Base-by-base conservation (phyloP, 1,140 invertebrate genomes). In the Atta texana region DNA sequence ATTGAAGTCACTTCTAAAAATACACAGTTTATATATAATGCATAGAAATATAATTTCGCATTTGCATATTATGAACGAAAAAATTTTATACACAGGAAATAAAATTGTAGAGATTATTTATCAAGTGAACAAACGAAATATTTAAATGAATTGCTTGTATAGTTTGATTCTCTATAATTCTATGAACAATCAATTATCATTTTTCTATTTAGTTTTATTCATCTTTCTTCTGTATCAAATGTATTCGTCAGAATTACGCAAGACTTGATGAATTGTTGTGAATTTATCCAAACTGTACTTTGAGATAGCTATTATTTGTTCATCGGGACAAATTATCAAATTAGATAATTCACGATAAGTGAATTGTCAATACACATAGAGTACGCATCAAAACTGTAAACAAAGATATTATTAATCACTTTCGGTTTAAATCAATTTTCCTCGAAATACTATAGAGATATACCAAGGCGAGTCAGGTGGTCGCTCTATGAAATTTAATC, bases 401-500 rank as follows among this genome's bases (percentile, higher is more conserved):
- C 1, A 44, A 10, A 44, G 39, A n/a, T 10, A 44, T 63, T 16
- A 39, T 18, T 51, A 28, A 28, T 72, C 28, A 4, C 8, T 39
- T 31, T 24, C 6, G 3, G 1, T 16, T 53, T 14, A 10, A 77
- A 4, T 12, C 2, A 14, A 28, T 34, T 78, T 68, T 44, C 7
- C n/a, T 51, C 5, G 7, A 66, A 49, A 4, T 24, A 24, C 6
- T 16, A 24, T 3, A n/a, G 2, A 55, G 12, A 28, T 69, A 31
- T 1, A 69, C 8, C 5, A 12, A 28, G 6, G 6, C 24, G 31
- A 53, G 1, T 68, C 16, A 4, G 8, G 18, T 71, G 16, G 72
- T 49, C 24, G 39, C 21, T 72, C 16, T 72, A 28, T 28, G 34
- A 75, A 74, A 84, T 75, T 75, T 61, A 49, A 74, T 49, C 39